Evolutionary conservation across 2,113 vertebrate species (phyloP).

Genomic region (Bubo scandiacus): DNA sequence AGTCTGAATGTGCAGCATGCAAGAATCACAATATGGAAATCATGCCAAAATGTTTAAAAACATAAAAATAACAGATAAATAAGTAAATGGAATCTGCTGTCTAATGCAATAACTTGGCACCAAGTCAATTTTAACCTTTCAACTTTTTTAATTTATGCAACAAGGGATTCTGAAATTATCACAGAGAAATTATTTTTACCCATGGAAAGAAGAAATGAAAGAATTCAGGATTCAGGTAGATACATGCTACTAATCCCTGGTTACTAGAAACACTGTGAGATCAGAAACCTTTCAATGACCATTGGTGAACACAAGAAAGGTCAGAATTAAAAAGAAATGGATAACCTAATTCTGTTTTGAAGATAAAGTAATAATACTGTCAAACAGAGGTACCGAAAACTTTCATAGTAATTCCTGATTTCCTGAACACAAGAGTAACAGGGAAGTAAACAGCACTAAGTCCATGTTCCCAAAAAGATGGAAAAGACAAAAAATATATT

Average conservation of each 20-base stretch:
- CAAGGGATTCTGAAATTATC: constrained; percentile 2
- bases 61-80: constrained; percentile 63
- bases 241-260: background rate
- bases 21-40: constrained; percentile 64
- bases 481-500: background rate
- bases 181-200: constrained; percentile 18
- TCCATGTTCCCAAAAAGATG: background rate
- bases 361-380: background rate
- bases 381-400: background rate
- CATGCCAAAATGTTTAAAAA: constrained; percentile 61
- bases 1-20: constrained; percentile 47
- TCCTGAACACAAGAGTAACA: background rate
- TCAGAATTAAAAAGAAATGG: background rate
- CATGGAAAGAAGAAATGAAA: background rate
- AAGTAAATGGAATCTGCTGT: constrained; percentile 65
- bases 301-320: background rate
- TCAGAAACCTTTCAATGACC: background rate
- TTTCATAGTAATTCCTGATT: background rate
- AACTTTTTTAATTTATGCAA: constrained; percentile 56
- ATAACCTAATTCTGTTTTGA: background rate
- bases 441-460: background rate
- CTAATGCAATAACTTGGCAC: constrained; percentile 59
- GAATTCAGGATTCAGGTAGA: background rate
- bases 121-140: constrained; percentile 54
- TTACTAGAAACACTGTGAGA: background rate